Base-by-base conservation (phyloP, 2,113 vertebrate species). In the Tretioscincus oriximinensis region DNA sequence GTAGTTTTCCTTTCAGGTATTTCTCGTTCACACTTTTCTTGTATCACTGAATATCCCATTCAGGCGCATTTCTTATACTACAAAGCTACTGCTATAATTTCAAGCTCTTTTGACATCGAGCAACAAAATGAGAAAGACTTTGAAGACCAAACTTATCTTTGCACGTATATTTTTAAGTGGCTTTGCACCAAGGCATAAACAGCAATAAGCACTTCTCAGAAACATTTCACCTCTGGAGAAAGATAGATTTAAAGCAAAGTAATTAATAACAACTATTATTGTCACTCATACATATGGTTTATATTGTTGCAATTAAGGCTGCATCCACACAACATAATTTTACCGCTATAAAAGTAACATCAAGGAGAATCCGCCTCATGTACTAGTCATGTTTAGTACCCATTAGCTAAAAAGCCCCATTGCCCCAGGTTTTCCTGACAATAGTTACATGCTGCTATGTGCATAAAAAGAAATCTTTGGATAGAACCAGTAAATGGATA, bases 51-150 rank as follows among this genome's bases (percentile, higher is more conserved):
- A 63, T 7, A 77, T 10, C 4, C 41, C 41, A 81, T 79, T 79
- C 31, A 35, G 74, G 24, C 45, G 87, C 67, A 64, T 2, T 4
- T 60, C 75, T 74, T 64, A 82, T 73, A 41, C 73, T 20, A 49
- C 64, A 80, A 85, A 41, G 31, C 49, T 54, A 80, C 28, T 65
- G 85, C 31, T 73, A 45, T 24, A 67, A 49, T 58, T 70, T 35
- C 7, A 74, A 81, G 58, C 47, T 78, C 70, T 22, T 78, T 1
- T 68, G 35, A 5, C 87, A 24, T n/a, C 72, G 66, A 81, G 77
- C 82, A 18, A 11, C 73, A 81, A 51, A 78, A 11, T 51, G 49
- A 26, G 7, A 20, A 73, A 49, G n/a, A n/a, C 35, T 64, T 26
- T 47, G 35, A 58, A 78, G 80, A 73, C 21, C 35, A 78, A 78